Evolutionary conservation across 2,113 vertebrate species (phyloP), one percentile per base, ranked within the genome.

Genomic region (Cheilinus undulatus): DNA sequence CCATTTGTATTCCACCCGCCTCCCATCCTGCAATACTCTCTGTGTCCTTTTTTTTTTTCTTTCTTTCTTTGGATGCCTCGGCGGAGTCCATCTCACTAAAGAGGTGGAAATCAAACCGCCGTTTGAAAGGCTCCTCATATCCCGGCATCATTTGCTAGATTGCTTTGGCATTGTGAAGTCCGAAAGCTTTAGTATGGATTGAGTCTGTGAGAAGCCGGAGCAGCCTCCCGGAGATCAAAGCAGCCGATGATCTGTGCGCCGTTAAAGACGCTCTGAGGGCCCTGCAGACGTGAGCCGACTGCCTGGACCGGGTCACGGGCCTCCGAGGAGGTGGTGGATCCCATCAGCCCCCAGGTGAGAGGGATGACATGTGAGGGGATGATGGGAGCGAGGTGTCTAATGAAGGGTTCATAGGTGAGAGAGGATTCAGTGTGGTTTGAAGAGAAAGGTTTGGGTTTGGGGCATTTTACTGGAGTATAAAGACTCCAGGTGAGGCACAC

Each of bases 171-270:
- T 68, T 81, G 76, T 82, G 75, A 80, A 87, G 64, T 73, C 76
- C 62, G 11, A 76, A 81, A 84, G 86, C 86, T 87, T 87, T 72
- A 50, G 69, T 77, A 76, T 86, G 85, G 88, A 89, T 84, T 85
- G 64, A 50, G 69, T 64, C 63, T 67, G 32, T 63, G 76, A 86
- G 82, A 83, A 71, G 69, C 60, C 72, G 36, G 45, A n/a, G 71
- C 68, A 23, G 32, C 74, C 69, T 82, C 56, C 23, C 42, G 9
- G 57, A 92, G 88, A 91, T 92, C 86, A 92, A 91, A 90, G 90
- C 76, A 4, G 69, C 66, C 17, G 78, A 86, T 85, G 85, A 87
- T 80, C 79, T 85, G 83, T 65, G 72, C 2, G 0, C 64, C 69
- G 80, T 88, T 90, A 80, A 82, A 86, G 73, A 46, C 59, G 24